Evolutionary conservation across 2,797 vertebrate genomes (phyloP), one percentile per base, ranked within the genome.

Genomic region (Eurystomus glaucurus): DNA sequence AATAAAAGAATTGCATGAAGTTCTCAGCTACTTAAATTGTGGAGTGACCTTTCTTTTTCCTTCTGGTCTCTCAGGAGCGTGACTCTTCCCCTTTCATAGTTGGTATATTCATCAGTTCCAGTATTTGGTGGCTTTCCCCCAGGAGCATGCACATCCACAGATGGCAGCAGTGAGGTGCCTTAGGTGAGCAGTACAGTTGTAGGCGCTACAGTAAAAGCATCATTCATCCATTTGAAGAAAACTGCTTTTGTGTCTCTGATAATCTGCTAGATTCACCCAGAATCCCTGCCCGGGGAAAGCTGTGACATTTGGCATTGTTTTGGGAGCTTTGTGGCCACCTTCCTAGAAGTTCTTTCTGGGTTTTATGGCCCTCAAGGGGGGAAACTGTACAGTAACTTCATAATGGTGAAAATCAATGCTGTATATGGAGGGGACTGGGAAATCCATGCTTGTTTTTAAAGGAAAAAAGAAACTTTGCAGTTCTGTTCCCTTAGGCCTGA

Each of bases 221-320:
- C 15, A 0, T 43, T 79, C n/a, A 55, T 43, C 23, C 41, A 3
- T n/a, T 37, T 85, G 54, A 58, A 76, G 41, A 69, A 60, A 78
- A 23, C 28, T 61, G 75, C 31, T 84, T 85, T 90, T 85, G 14
- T 35, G 15, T 74, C 6, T 55, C 65, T 75, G 79, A 60, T 87
- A 62, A 89, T 77, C 48, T 4, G 11, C 64, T 74, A 22, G 81
- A 70, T 82, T 87, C 64, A 51, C 26, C 33, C 43, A 61, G 60
- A 90, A 93, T 57, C 41, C 28, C 51, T 74, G 84, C 48, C 75
- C 83, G 75, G 52, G 87, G 68, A 81, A 88, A 93, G 65, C 33
- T 80, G 45, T 94, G 90, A 83, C 82, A 85, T 94, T 95, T 83
- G 94, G 41, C 2, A 3, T 85, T 86, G 89, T 62, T 79, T 74